These are phyloP conservation scores for Aselliscus stoliczkanus DNA, from an alignment of 2,797 vertebrate genomes.

Conservation along the genomic window DNA sequence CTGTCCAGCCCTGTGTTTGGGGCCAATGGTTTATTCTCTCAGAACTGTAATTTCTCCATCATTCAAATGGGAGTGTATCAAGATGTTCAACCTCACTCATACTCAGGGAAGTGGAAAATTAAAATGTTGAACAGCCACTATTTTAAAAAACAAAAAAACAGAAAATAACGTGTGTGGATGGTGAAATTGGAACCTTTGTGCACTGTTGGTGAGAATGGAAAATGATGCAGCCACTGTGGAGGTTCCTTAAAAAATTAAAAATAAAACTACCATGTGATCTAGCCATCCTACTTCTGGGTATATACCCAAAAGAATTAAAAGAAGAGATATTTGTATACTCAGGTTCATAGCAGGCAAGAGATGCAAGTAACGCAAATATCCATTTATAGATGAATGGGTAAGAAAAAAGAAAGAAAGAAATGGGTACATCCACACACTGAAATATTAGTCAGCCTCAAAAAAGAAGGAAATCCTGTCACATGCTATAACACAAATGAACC, in stretches of 20 bases:
- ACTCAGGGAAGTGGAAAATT: background rate
- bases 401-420: background rate
- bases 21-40: background rate
- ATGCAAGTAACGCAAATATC: background rate
- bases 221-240: background rate
- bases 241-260: background rate
- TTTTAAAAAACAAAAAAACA: background rate
- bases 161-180: background rate
- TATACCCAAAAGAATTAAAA: background rate
- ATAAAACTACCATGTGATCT: background rate
- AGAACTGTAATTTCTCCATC: background rate
- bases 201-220: background rate
- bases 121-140: background rate
- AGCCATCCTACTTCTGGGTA: background rate
- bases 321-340: background rate
- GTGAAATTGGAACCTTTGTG: background rate
- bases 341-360: background rate
- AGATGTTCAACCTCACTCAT: background rate
- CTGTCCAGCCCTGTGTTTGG: background rate
- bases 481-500: background rate
- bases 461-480: background rate
- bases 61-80: background rate
- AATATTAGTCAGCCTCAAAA: background rate
- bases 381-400: background rate
- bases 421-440: background rate